phyloP scores from a whole-genome alignment of 2,113 vertebrate species.

The Riparia riparia region DNA sequence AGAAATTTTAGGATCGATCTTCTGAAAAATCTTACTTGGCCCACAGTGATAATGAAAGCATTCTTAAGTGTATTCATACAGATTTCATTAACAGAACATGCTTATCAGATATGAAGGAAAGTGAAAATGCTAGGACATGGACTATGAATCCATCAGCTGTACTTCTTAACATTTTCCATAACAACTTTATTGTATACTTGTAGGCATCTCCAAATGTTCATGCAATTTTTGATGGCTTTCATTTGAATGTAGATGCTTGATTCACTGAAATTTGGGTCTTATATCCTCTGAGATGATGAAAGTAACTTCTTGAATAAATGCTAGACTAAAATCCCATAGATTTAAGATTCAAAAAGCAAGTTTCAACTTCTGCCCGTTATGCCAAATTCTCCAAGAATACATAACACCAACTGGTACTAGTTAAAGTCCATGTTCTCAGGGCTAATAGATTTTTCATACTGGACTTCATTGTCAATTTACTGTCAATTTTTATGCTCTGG shows the following conservation, averaged over 20 bases:
- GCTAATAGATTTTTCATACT: not conserved
- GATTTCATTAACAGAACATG: not conserved
- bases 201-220: not conserved
- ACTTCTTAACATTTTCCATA: not conserved
- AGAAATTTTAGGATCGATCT: not conserved
- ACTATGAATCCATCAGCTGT: not conserved
- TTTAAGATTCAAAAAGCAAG: not conserved
- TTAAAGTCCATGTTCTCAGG: not conserved
- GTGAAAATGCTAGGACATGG: not conserved
- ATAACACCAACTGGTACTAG: not conserved
- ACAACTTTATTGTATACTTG: not conserved
- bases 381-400: not conserved
- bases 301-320: not conserved
- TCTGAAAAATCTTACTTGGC: not conserved
- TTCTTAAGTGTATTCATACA: not conserved
- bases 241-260: not conserved
- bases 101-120: not conserved
- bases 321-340: not conserved
- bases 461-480: not conserved
- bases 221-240: not conserved
- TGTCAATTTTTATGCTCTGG: not conserved
- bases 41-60: not conserved
- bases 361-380: not conserved
- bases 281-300: not conserved
- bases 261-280: not conserved